Evolutionary conservation across 1,140 invertebrate species (phyloP).

Genomic region (Trigoniulus corallinus): DNA sequence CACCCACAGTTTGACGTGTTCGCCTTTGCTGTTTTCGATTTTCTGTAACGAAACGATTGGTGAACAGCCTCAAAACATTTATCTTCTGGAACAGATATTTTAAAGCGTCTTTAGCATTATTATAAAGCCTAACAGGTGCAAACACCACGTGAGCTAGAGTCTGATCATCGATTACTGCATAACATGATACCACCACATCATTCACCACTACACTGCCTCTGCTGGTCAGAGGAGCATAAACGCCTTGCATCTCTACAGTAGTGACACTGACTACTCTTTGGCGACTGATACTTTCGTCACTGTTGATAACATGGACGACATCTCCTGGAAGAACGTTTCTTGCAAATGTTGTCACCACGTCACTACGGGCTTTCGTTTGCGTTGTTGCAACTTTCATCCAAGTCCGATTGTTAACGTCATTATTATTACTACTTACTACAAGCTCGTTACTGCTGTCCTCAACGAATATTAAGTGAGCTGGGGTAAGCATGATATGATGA

Average conservation of each 20-base stretch:
- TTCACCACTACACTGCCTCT: constrained; percentile 79
- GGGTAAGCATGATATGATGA: constrained; percentile 54
- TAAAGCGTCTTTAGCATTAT: constrained; percentile 25
- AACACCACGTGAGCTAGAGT: constrained; percentile 66
- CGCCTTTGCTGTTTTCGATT: neutral
- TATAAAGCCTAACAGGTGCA: constrained; percentile 45
- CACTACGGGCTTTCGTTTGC: constrained; percentile 14
- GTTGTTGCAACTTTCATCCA: neutral
- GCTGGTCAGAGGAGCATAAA: constrained; percentile 75
- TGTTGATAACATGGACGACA: constrained; percentile 29
- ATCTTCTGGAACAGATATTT: constrained; percentile 5
- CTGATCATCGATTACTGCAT: constrained; percentile 75
- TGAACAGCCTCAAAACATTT: constrained; percentile 6
- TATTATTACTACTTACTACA: neutral
- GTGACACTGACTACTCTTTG: constrained; percentile 25
- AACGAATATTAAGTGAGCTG: constrained; percentile 55
- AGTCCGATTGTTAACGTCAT: neutral
- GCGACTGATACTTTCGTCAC: constrained; percentile 19
- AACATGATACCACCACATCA: constrained; percentile 81
- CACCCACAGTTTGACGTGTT: constrained; percentile 29
- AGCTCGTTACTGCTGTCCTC: constrained; percentile 6
- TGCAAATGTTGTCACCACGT: constrained; percentile 34
- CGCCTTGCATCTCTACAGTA: constrained; percentile 42
- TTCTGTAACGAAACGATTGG: constrained; percentile 4
- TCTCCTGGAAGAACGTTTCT: constrained; percentile 34